Conservation (phyloP, 2,888 invertebrate genomes). For the Heterodera filipjevi region DNA sequence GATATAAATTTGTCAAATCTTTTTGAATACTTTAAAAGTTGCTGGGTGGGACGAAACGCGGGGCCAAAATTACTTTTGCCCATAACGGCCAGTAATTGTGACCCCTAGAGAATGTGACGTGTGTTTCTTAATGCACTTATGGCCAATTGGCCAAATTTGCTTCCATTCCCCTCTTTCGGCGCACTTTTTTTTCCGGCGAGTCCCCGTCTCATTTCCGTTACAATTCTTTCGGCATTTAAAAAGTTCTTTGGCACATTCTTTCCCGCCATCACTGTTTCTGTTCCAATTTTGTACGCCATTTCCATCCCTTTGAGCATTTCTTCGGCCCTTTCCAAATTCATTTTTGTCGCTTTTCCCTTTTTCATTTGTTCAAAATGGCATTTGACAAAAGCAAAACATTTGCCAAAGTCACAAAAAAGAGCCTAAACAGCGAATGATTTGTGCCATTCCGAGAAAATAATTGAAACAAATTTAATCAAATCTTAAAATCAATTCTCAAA, state of each 20-base stretch:
- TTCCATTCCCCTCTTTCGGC: background rate
- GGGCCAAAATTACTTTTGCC: too few species aligned
- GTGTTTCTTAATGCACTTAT: too few species aligned
- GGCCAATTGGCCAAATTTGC: too few species aligned
- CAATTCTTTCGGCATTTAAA: background rate
- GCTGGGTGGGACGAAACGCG: too few species aligned
- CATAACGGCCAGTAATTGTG: too few species aligned
- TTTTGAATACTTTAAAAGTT: too few species aligned
- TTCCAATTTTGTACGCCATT: background rate
- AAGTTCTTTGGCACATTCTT: background rate
- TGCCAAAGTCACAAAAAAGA: background rate
- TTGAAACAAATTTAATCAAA: too few species aligned
- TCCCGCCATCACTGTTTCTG: background rate
- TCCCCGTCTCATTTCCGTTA: background rate
- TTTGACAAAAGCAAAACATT: background rate
- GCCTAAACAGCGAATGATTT: too few species aligned
- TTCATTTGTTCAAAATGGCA: background rate
- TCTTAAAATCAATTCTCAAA: too few species aligned
- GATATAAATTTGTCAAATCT: too few species aligned
- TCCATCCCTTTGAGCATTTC: background rate
- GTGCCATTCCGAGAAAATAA: too few species aligned
- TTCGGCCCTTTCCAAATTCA: background rate
- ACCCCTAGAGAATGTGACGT: too few species aligned
- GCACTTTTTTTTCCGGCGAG: background rate
- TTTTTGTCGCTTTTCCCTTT: background rate